A percentile compares a stretch with the other conserved stretches of the same genome.
These are phyloP conservation scores for Panthera leo DNA, from an alignment of 2,113 vertebrate genomes.

Conservation along the genomic window DNA sequence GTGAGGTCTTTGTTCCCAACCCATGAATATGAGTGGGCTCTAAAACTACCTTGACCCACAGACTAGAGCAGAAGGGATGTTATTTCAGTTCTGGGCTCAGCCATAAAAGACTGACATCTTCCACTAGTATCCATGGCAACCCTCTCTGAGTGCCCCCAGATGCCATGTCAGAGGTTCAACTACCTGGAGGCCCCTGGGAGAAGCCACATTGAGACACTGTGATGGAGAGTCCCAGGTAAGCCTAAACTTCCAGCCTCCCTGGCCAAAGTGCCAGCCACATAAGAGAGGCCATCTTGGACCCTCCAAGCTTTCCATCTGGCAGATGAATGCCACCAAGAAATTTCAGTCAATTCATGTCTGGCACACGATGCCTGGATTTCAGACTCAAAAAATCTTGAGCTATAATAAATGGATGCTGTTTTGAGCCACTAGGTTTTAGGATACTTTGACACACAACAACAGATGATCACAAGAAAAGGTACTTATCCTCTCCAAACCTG, in stretches of 20 bases:
- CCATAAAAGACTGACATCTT: not conserved
- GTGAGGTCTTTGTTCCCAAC: too few species aligned
- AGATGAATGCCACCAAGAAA: not conserved
- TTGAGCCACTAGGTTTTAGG: not conserved
- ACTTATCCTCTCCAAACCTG: not conserved
- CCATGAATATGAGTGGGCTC: not conserved
- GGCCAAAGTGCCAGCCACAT: not conserved
- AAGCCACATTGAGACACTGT: not conserved
- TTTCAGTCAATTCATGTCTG: not conserved
- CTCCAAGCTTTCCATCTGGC: not conserved
- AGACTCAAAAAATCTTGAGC: not conserved
- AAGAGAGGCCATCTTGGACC: not conserved
- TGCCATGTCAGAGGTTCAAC: not conserved
- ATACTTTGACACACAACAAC: not conserved
- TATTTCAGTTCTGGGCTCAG: not conserved
- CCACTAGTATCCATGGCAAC: not conserved
- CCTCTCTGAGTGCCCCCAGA: not conserved
- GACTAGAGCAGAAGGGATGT: not conserved
- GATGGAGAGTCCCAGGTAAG: not conserved
- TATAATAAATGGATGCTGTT: not conserved
- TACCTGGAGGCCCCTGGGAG: fast-evolving
- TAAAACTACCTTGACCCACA: not conserved
- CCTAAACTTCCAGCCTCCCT: not conserved
- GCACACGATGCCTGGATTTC: not conserved
- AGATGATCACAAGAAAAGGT: not conserved